Conservation (phyloP, 2,797 vertebrate species). For the Vultur gryphus region DNA sequence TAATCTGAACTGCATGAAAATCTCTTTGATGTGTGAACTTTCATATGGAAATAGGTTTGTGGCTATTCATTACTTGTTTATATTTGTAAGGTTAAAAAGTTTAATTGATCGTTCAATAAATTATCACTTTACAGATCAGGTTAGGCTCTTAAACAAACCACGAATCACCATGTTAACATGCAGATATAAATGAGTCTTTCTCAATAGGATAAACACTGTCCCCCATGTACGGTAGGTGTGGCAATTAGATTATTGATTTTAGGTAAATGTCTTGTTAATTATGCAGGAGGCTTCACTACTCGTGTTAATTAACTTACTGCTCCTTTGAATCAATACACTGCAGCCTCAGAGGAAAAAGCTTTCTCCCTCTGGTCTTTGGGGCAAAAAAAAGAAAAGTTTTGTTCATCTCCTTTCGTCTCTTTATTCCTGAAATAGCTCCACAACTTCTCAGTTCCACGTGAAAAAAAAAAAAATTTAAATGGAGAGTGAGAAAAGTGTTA, state of each 20-base stretch:
- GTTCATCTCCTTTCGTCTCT: background rate
- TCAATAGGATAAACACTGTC: constrained; percentile 73
- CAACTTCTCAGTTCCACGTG: background rate
- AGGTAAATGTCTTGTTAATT: constrained; percentile 85
- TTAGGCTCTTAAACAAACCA: constrained; percentile 75
- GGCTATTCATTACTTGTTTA: constrained; percentile 64
- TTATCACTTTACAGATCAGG: constrained; percentile 81
- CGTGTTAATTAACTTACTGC: constrained; percentile 82
- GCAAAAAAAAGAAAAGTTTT: background rate
- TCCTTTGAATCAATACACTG: constrained; percentile 78
- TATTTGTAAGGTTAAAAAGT: constrained; percentile 70
- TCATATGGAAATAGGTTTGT: constrained; percentile 50
- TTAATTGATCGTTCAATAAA: constrained; percentile 81
- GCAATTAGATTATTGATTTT: constrained; percentile 87
- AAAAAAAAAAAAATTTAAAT: background rate
- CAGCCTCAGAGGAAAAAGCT: constrained; percentile 65
- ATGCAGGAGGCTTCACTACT: constrained; percentile 80
- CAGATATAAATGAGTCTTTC: constrained; percentile 76
- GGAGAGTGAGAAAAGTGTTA: background rate
- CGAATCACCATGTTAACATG: constrained; percentile 76
- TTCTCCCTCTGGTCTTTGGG: background rate
- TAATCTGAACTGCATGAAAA: background rate
- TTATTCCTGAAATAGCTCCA: background rate
- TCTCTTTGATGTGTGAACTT: constrained; percentile 40
- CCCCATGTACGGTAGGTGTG: constrained; percentile 76